Conservation (phyloP, 2,888 invertebrate species). For the Acrobasis suavella region DNA sequence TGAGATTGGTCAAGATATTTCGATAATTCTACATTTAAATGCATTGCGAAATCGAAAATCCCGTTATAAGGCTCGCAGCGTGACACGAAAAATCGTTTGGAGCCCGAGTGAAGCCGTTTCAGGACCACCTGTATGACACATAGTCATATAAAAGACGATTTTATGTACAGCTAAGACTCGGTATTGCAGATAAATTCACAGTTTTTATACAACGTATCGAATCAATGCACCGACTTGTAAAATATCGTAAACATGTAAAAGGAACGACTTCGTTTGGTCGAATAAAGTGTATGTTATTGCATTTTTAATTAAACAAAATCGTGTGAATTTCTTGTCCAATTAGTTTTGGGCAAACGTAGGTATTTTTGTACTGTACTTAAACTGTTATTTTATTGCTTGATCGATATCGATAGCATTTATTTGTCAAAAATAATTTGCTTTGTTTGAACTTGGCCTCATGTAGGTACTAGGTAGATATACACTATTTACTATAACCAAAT, state of each 20-base stretch:
- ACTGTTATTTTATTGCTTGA: slow-evolving; percentile 6
- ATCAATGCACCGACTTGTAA: slow-evolving; percentile 54
- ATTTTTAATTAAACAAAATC: slow-evolving; percentile 39
- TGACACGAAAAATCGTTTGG: slow-evolving; percentile 60
- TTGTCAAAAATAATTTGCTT: neutral
- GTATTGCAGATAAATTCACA: slow-evolving; percentile 65
- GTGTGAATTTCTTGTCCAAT: slow-evolving; percentile 23
- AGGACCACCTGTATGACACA: slow-evolving; percentile 69
- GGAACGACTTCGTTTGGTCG: slow-evolving; percentile 44
- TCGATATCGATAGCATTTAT: slow-evolving; percentile 2
- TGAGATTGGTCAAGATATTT: slow-evolving; percentile 39
- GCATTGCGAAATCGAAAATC: slow-evolving; percentile 56
- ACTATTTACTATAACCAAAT: no score
- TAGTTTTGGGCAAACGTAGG: slow-evolving; percentile 12
- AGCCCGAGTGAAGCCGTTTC: slow-evolving; percentile 49
- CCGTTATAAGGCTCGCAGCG: slow-evolving; percentile 60
- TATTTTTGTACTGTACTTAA: slow-evolving; percentile 8
- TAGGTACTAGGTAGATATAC: no score
- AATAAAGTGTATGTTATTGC: slow-evolving; percentile 39
- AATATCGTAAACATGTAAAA: slow-evolving; percentile 47
- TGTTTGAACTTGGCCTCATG: neutral
- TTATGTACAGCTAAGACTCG: slow-evolving; percentile 61
- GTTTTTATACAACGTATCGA: slow-evolving; percentile 69
- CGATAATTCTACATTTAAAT: slow-evolving; percentile 65
- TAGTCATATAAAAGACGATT: slow-evolving; percentile 60